phyloP scores from a whole-genome alignment of 2,888 invertebrate genomes.

The Pediacus dermestoides region DNA sequence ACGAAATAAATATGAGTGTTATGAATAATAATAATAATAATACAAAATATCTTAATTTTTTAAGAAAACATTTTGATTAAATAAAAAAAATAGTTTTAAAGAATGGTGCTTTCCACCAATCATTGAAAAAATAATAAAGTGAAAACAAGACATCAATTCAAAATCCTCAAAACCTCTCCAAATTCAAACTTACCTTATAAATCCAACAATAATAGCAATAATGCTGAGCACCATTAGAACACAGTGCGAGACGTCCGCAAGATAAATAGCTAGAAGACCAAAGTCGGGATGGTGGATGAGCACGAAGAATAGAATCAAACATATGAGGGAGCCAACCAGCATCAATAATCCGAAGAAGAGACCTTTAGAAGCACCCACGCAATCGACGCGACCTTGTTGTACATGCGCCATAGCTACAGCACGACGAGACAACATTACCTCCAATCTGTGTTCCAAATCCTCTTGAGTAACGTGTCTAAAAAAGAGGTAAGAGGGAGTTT shows the following conservation, averaged over 20 bases:
- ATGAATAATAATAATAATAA: too few species aligned
- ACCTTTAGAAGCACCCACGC: slow-evolving; percentile 91
- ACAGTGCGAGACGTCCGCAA: slow-evolving; percentile 89
- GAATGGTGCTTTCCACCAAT: too few species aligned
- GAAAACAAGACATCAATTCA: too few species aligned
- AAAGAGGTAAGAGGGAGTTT: too few species aligned
- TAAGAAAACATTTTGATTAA: too few species aligned
- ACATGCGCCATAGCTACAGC: slow-evolving; percentile 84
- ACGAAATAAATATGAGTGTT: too few species aligned
- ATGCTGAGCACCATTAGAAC: slow-evolving; percentile 83
- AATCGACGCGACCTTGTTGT: slow-evolving; percentile 83
- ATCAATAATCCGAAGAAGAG: slow-evolving; percentile 88
- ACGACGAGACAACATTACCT: slow-evolving; percentile 82
- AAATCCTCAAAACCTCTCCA: too few species aligned
- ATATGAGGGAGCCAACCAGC: slow-evolving; percentile 85
- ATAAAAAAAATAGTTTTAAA: too few species aligned
- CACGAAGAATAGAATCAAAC: slow-evolving; percentile 93
- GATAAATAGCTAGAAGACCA: slow-evolving; percentile 80
- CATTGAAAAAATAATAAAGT: too few species aligned
- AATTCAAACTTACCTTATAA: slow-evolving; percentile 77
- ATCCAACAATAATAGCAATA: slow-evolving; percentile 85
- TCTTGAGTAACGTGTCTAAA: slow-evolving; percentile 67
- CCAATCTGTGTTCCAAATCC: slow-evolving; percentile 82
- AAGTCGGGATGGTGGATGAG: slow-evolving; percentile 82
- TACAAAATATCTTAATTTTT: too few species aligned